These are phyloP conservation scores for Leptothorax acervorum DNA, from an alignment of 2,888 invertebrate genomes.

Conservation along the genomic window DNA sequence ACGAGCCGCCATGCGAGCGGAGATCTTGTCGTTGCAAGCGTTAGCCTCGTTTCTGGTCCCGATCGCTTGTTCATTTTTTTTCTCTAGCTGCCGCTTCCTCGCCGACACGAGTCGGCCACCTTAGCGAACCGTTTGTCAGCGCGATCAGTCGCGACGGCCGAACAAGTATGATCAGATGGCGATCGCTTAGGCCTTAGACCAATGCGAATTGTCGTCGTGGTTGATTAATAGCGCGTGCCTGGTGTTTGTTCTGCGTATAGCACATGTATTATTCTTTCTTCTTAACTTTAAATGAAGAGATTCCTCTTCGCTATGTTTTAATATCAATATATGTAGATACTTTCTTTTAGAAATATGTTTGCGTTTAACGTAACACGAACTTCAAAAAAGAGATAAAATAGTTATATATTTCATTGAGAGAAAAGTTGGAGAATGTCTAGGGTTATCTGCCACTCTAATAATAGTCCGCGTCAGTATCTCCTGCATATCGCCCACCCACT, in stretches of 20 bases:
- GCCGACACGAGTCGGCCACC: conserved; percentile 63
- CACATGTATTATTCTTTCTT: background rate
- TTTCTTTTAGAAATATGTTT: background rate
- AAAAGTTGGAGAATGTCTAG: background rate
- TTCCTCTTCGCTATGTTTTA: background rate
- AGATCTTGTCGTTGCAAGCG: conserved; percentile 80
- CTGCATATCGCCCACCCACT: conserved; percentile 32
- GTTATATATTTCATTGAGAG: background rate
- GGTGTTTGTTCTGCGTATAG: background rate
- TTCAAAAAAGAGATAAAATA: conserved; percentile 18
- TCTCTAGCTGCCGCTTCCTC: conserved; percentile 45
- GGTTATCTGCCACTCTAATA: conserved; percentile 19
- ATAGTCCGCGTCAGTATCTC: conserved; percentile 23
- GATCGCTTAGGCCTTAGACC: conserved; percentile 14
- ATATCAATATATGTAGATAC: background rate
- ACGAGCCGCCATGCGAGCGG: conserved; percentile 72
- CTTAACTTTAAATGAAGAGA: background rate
- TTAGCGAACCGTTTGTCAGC: conserved; percentile 68
- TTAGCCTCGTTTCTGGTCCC: conserved; percentile 75
- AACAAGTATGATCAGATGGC: conserved; percentile 30
- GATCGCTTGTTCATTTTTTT: conserved; percentile 55
- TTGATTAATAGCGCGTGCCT: conserved; percentile 21
- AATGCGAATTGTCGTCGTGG: conserved; percentile 35
- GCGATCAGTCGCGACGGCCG: conserved; percentile 55
- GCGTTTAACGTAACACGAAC: background rate